Evolutionary conservation across 2,113 vertebrate genomes (phyloP), one percentile per base, ranked within the genome.

Genomic region (Origma solitaria): DNA sequence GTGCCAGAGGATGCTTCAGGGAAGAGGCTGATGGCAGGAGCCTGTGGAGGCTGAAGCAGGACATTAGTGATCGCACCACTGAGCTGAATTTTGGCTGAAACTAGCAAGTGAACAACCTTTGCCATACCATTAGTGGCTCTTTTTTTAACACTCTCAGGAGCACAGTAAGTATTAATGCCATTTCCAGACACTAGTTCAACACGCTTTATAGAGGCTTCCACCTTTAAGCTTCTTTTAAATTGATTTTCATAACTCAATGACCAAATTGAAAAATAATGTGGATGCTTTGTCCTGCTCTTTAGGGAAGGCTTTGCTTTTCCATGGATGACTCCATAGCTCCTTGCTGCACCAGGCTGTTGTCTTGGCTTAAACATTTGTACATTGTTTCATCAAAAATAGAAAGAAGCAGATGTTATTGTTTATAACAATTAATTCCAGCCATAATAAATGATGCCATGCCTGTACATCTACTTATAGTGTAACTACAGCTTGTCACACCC

Each of bases 401-500:
- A 78, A 81, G 35, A 50, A 58, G 7, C 42, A 49, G 45, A 50
- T 53, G 28, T 21, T 42, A 33, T 14, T 80, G n/a, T 42, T 85
- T 77, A 49, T 44, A 68, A 50, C 9, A 80, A 68, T 61, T 82
- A 84, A 93, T 64, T 56, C 13, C 50, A 83, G 23, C 22, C 23
- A 38, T 33, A 77, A 69, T 42, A 86, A 92, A 53, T 27, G 19
- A 69, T 31, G 9, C 11, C 1, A 5, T 76, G 40, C 56, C 50
- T 50, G 8, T 65, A 44, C 8, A 58, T 38, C 53, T 71, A 31
- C 44, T 47, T 37, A 35, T 1, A 44, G 22, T 24, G 22, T 21
- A 85, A 89, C 58, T 57, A 40, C 1, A 40, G 3, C 16, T 44
- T 0, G 0, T 82, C 30, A 6, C 82, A 62, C 28, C 25, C 50